phyloP scores from a whole-genome alignment of 2,113 vertebrate genomes.

The Otolemur garnettii region DNA sequence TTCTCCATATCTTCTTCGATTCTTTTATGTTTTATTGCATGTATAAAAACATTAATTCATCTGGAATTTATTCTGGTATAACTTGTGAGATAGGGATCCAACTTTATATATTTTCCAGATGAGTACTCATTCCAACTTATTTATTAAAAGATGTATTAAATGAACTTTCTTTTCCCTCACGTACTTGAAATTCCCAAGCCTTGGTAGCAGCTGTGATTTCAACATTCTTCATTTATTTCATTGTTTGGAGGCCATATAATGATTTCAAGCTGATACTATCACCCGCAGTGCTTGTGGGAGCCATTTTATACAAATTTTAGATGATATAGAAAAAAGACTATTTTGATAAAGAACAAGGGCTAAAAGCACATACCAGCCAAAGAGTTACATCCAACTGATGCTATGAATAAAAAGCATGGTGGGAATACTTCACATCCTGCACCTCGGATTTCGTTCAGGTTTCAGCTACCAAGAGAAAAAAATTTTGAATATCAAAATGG shows the following conservation, averaged over 20 bases:
- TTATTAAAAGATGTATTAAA: not conserved
- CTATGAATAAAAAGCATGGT: not conserved
- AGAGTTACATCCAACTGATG: not conserved
- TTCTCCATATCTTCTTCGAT: not conserved
- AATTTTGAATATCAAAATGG: not conserved
- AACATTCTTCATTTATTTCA: not conserved
- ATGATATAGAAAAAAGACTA: not conserved
- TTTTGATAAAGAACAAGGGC: not conserved
- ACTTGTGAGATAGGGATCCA: not conserved
- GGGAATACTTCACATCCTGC: not conserved
- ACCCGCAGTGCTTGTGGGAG: not conserved
- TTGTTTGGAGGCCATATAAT: not conserved
- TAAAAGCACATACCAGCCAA: not conserved
- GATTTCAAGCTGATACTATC: not conserved
- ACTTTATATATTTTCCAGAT: not conserved
- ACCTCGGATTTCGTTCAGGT: not conserved
- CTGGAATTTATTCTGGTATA: not conserved
- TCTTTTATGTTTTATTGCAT: not conserved
- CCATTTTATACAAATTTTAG: not conserved
- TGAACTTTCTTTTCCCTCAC: not conserved
- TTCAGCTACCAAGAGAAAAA: not conserved
- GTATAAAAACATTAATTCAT: not conserved
- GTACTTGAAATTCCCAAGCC: not conserved
- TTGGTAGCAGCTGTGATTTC: not conserved
- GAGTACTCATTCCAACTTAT: not conserved